Conservation (phyloP, 2,888 invertebrate genomes). For the Aromia moschata region DNA sequence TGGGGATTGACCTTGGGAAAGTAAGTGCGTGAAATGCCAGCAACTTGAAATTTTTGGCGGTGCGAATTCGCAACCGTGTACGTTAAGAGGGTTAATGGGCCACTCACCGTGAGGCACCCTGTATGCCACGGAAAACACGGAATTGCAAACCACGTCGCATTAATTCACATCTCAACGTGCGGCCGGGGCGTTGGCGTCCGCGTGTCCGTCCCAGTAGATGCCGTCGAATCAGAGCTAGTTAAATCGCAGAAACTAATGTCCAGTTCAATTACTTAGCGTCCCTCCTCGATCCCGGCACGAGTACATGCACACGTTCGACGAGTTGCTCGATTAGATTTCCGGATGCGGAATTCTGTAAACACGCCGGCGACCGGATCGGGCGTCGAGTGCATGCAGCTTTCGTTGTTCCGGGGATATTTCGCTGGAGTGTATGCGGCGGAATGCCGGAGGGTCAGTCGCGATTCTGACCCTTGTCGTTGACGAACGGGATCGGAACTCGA, state of each 20-base stretch:
- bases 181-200: no score
- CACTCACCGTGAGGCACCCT: no score
- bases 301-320: conserved; percentile 3
- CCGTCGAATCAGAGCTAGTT: conserved; percentile 12
- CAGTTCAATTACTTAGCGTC: conserved; percentile 25
- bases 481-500: background rate
- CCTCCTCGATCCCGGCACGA: conserved; percentile 8
- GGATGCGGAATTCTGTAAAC: background rate
- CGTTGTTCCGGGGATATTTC: background rate
- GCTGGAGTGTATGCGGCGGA: background rate
- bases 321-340: background rate
- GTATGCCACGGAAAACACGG: no score
- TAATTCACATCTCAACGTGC: no score
- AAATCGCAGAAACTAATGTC: conserved; percentile 21
- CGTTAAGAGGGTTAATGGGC: no score
- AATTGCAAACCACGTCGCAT: no score
- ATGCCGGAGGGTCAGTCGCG: background rate
- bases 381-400: background rate
- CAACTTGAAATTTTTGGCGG: no score
- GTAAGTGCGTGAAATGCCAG: no score
- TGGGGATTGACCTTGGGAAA: no score
- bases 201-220: conserved; percentile 6
- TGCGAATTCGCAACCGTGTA: no score
- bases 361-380: background rate
- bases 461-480: background rate